Percentiles rank a stretch among this genome's conserved stretches.
phyloP scores from a whole-genome alignment of 1,140 invertebrate species.

The Chymomyza costata region DNA sequence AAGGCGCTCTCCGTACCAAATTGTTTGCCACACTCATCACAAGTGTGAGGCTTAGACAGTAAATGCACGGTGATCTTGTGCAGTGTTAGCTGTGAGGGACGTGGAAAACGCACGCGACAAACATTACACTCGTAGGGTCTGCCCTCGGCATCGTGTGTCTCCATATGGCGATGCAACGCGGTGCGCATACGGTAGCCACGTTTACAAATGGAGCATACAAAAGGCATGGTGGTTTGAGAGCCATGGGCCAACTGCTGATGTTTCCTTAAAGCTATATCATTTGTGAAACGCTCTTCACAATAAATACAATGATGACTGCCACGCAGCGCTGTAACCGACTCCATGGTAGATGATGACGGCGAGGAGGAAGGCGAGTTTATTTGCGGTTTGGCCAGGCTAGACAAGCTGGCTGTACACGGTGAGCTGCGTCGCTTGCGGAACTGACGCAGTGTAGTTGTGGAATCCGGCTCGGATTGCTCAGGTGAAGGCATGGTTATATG shows the following conservation, averaged over 20 bases:
- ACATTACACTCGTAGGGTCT: slow-evolving; percentile 64
- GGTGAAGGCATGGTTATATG: slow-evolving; percentile 63
- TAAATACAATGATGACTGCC: slow-evolving; percentile 52
- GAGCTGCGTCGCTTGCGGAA: slow-evolving; percentile 52
- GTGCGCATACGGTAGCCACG: slow-evolving; percentile 65
- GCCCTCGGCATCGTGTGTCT: slow-evolving; percentile 63
- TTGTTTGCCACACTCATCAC: slow-evolving; percentile 68
- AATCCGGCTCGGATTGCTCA: slow-evolving; percentile 70
- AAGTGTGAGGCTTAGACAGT: slow-evolving; percentile 62
- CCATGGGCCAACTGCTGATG: slow-evolving; percentile 64
- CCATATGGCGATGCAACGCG: slow-evolving; percentile 69
- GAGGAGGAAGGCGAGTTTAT: slow-evolving; percentile 43
- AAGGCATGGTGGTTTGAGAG: slow-evolving; percentile 56
- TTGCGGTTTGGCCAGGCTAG: slow-evolving; percentile 24
- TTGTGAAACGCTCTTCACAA: slow-evolving; percentile 63
- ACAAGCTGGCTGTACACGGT: slow-evolving; percentile 3
- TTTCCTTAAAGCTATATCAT: slow-evolving; percentile 60
- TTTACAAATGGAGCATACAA: slow-evolving; percentile 63
- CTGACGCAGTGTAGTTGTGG: slow-evolving; percentile 61
- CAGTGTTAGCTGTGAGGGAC: slow-evolving; percentile 59
- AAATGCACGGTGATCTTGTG: slow-evolving; percentile 69
- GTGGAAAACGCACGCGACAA: slow-evolving; percentile 61
- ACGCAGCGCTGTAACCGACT: slow-evolving; percentile 26
- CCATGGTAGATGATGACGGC: slow-evolving; percentile 52
- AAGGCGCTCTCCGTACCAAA: slow-evolving; percentile 73